These are phyloP conservation scores for Heterodera filipjevi DNA, from an alignment of 2,888 invertebrate genomes.

Conservation along the genomic window DNA sequence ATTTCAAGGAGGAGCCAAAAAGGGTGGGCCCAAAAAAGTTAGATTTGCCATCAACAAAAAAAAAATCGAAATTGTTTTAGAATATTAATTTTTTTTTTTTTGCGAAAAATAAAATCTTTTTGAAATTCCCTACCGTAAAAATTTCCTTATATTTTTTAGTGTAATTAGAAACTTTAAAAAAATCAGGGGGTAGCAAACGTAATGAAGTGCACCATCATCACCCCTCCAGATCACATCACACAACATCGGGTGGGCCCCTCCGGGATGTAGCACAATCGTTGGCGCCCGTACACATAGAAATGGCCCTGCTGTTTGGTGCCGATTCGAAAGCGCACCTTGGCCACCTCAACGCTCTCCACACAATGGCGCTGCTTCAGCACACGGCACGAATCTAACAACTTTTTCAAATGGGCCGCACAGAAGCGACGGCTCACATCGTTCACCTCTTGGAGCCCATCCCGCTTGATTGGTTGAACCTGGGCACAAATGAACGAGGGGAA, in stretches of 20 bases:
- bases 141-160: too few relatives aligned
- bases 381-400: slow-evolving; percentile 57
- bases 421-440: slow-evolving; percentile 61
- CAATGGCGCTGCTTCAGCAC: slow-evolving; percentile 64
- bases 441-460: slow-evolving; percentile 56
- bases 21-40: too few relatives aligned
- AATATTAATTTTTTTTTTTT: too few relatives aligned
- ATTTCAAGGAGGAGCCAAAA: too few relatives aligned
- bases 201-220: too few relatives aligned
- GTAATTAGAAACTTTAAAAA: too few relatives aligned
- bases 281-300: slow-evolving; percentile 64
- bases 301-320: slow-evolving; percentile 50
- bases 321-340: slow-evolving; percentile 56
- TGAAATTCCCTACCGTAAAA: too few relatives aligned
- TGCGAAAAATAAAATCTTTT: too few relatives aligned
- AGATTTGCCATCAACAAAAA: too few relatives aligned
- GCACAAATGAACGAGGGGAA: slow-evolving; percentile 14
- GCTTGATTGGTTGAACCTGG: slow-evolving; percentile 60
- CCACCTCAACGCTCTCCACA: slow-evolving; percentile 59
- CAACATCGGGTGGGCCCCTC: slow-evolving; percentile 63
- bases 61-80: too few relatives aligned
- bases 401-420: slow-evolving; percentile 61
- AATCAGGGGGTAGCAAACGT: too few relatives aligned
- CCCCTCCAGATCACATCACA: slow-evolving; percentile 39
- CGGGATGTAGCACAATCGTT: slow-evolving; percentile 61